Base-by-base conservation (phyloP, 2,113 vertebrate species). In the Rhadina sibilatrix region DNA sequence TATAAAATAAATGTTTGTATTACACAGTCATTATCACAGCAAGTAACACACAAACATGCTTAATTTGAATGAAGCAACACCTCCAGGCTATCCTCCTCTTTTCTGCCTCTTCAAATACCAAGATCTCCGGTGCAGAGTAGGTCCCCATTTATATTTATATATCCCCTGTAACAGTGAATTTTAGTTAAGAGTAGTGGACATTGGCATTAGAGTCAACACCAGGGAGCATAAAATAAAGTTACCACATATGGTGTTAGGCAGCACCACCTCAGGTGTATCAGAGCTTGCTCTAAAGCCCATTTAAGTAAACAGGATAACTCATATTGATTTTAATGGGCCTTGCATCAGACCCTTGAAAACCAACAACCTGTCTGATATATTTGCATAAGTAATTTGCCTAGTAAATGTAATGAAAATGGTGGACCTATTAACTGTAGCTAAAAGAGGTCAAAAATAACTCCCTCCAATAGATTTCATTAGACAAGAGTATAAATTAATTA, bases 371-470 rank as follows among this genome's bases (percentile, higher is more conserved):
- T n/a, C 49, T 63, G 50, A n/a, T 78, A 56, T 52, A 89, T 91
- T 78, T 96, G 74, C 81, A 69, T 68, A 79, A 92, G 40, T 71
- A 87, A 78, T 95, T 95, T 82, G 25, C 40, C 70, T 33, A 68
- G n/a, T 69, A 76, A 89, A 78, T 37, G 40, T 59, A 87, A 71
- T 64, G 78, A 89, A 85, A 91, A 38, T 0, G 1, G 24, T 52
- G 33, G n/a, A 31, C 24, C 20, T 84, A 35, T 92, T 93, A 90
- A 74, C 38, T 66, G 44, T 30, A 74, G 13, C 15, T 75, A 87
- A 88, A 79, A 83, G 42, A 83, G 57, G 53, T 37, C 13, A 78
- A 64, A 95, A 89, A 68, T 35, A 89, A 11, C 23, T 17, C 12
- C 30, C 16, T 90, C 46, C 47, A 60, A 53, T 4, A n/a, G 31